phyloP scores from a whole-genome alignment of 2,888 invertebrate genomes.

The Coelinius sp. region DNA sequence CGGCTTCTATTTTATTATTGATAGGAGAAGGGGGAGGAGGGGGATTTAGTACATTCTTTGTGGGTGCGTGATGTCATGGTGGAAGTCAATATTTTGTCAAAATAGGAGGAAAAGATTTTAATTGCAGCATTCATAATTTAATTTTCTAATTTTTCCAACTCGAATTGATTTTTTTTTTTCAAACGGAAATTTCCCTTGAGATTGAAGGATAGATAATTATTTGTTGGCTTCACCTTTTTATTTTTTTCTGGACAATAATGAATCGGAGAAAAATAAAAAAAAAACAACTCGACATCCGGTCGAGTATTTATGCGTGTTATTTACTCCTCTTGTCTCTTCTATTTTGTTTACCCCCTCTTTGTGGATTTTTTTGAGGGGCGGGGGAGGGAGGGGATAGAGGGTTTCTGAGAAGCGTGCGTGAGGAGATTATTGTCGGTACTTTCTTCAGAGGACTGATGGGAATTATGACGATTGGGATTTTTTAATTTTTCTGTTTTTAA shows the following conservation, averaged over 20 bases:
- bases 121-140: too few relatives aligned
- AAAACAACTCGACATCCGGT: conserved; percentile 6
- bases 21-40: not conserved
- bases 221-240: not conserved
- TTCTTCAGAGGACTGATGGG: not conserved
- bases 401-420: conserved; percentile 11
- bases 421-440: conserved; percentile 7
- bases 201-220: not conserved
- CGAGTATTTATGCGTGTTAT: not conserved
- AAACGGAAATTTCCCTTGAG: not conserved
- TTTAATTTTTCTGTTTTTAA: conserved; percentile 1
- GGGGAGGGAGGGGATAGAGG: too few relatives aligned
- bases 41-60: too few relatives aligned
- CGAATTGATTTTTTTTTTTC: not conserved
- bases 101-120: too few relatives aligned
- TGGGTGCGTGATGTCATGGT: too few relatives aligned
- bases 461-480: not conserved
- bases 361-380: not conserved
- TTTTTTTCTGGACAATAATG: conserved; percentile 3
- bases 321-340: conserved; percentile 3
- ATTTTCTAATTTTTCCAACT: too few relatives aligned
- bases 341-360: conserved; percentile 15
- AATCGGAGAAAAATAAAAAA: not conserved
- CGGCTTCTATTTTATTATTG: conserved; percentile 19
- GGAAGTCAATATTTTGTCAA: too few relatives aligned